phyloP scores from a whole-genome alignment of 2,113 vertebrate species.

The Prochilodus magdalenae region DNA sequence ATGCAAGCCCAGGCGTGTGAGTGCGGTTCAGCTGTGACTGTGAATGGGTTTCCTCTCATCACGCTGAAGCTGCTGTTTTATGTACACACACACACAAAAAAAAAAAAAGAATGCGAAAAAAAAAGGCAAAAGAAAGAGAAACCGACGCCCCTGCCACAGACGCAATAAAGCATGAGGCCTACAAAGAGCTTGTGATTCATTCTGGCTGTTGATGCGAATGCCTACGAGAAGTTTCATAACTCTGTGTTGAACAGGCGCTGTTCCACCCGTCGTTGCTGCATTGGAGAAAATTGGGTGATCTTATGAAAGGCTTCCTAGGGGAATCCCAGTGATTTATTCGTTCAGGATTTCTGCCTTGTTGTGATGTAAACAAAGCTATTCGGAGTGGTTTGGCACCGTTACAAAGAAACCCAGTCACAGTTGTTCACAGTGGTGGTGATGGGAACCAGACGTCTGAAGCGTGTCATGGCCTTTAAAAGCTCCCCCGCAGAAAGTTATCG shows the following conservation, averaged over 20 bases:
- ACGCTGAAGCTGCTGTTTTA: conserved; percentile 30
- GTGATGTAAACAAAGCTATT: too few species aligned
- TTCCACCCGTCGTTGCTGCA: background rate
- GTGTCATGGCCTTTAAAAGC: too few species aligned
- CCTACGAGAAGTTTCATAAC: background rate
- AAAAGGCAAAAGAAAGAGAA: background rate
- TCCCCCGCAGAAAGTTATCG: too few species aligned
- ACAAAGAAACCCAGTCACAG: too few species aligned
- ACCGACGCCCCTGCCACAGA: conserved; percentile 21
- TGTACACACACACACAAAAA: background rate
- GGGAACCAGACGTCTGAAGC: too few species aligned
- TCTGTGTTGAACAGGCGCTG: background rate
- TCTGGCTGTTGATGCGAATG: background rate
- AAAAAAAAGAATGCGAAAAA: background rate
- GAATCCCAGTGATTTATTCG: too few species aligned
- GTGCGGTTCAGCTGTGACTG: conserved; percentile 30
- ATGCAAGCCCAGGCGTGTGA: conserved; percentile 46
- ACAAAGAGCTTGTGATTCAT: conserved; percentile 38
- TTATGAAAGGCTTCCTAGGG: too few species aligned
- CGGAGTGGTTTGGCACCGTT: too few species aligned
- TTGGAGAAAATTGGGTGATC: background rate
- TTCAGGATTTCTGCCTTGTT: too few species aligned
- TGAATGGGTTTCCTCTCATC: conserved; percentile 48
- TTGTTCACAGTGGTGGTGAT: too few species aligned
- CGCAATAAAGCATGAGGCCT: conserved; percentile 31